These are phyloP conservation scores for Ophthalmotilapia sp. DNA, from an alignment of 2,113 vertebrate genomes.

Conservation along the genomic window DNA sequence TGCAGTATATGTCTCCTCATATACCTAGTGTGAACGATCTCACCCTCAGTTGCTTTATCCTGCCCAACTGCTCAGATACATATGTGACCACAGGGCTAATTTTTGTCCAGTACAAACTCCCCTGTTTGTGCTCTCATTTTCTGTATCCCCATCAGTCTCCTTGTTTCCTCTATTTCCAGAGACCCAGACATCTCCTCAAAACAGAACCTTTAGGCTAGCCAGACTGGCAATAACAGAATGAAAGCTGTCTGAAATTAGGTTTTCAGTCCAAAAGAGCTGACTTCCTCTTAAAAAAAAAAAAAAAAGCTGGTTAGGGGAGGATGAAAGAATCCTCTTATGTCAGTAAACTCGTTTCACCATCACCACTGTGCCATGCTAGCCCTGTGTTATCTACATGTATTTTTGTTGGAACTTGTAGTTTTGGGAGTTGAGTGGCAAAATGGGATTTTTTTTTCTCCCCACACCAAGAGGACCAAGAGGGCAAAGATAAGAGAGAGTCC, in stretches of 20 bases:
- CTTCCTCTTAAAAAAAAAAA: constrained; percentile 6
- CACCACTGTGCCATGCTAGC: constrained; percentile 47
- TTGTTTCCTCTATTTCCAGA: constrained; percentile 4
- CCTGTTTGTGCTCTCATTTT: neutral
- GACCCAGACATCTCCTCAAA: neutral
- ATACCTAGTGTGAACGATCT: neutral
- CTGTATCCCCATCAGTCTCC: neutral
- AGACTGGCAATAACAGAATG: constrained; percentile 9
- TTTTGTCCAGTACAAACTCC: neutral
- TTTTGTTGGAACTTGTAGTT: constrained; percentile 57
- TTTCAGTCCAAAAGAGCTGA: constrained; percentile 46
- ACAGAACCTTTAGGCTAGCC: neutral
- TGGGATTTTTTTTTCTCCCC: neutral
- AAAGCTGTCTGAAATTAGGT: constrained; percentile 30
- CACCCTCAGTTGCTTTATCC: neutral
- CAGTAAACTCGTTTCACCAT: constrained; percentile 56
- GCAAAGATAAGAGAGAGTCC: constrained; percentile 35
- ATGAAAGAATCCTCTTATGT: constrained; percentile 71
- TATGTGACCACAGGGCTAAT: neutral
- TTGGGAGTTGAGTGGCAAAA: constrained; percentile 32
- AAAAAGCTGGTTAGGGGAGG: constrained; percentile 41
- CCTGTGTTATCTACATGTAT: constrained; percentile 41
- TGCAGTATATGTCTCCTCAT: neutral
- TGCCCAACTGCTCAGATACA: neutral
- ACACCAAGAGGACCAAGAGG: constrained; percentile 8